phyloP scores from a whole-genome alignment of 1,140 invertebrate species.

The Dufourea novaeangliae region DNA sequence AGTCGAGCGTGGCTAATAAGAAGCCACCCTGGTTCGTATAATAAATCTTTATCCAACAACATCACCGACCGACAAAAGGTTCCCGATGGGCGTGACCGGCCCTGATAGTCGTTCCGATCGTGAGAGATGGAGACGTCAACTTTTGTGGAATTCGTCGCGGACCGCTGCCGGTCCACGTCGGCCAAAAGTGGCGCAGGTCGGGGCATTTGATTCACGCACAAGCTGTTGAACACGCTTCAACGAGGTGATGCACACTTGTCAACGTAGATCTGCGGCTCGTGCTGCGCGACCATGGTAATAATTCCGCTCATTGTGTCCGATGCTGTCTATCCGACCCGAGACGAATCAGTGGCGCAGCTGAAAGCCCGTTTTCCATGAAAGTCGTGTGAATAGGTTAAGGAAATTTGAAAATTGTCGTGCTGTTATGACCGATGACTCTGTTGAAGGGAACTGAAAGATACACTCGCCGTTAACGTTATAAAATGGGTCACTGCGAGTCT shows the following conservation, averaged over 20 bases:
- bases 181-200: conserved; percentile 10
- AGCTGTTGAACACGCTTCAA: conserved; percentile 32
- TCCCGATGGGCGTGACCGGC: conserved; percentile 59
- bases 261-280: conserved; percentile 53
- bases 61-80: conserved; percentile 52
- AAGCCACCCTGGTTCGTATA: conserved; percentile 71
- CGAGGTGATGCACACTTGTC: conserved; percentile 6
- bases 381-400: background rate
- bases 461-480: background rate
- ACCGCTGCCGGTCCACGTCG: conserved; percentile 69
- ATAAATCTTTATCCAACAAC: conserved; percentile 74
- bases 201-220: conserved; percentile 25
- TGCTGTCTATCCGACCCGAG: conserved; percentile 20
- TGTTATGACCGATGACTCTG: too few relatives aligned
- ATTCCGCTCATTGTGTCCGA: conserved; percentile 61
- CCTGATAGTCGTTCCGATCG: conserved; percentile 53
- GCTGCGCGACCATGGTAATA: conserved; percentile 44
- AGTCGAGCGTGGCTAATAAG: conserved; percentile 79
- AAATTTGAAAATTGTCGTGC: too few relatives aligned
- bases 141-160: conserved; percentile 77
- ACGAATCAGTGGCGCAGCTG: conserved; percentile 43
- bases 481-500: too few relatives aligned
- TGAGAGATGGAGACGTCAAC: conserved; percentile 77
- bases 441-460: background rate
- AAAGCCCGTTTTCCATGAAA: conserved; percentile 14